Conservation (phyloP, 2,797 vertebrate species). For the Coranthus polyacanthus region DNA sequence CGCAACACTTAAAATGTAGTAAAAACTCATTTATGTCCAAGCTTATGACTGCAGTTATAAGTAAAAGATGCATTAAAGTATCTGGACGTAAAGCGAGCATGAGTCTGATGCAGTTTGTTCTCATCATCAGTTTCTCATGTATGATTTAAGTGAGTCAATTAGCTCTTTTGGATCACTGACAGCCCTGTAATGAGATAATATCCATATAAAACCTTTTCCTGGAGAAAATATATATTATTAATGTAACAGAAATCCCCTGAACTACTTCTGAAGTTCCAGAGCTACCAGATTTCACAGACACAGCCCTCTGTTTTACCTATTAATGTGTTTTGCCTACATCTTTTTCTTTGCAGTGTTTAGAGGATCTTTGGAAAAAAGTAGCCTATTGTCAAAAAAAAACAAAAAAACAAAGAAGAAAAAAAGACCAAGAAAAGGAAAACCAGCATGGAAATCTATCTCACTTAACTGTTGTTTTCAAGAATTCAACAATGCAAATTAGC, state of each 20-base stretch:
- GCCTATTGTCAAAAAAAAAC: conserved; percentile 50
- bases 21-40: conserved; percentile 15
- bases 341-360: conserved; percentile 32
- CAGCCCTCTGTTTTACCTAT: conserved; percentile 30
- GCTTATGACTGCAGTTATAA: conserved; percentile 20
- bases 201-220: conserved; percentile 26
- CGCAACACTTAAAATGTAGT: conserved; percentile 18
- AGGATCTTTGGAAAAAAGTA: conserved; percentile 17
- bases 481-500: conserved; percentile 77
- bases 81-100: conserved; percentile 20
- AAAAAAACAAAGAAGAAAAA: conserved; percentile 7
- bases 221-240: conserved; percentile 29
- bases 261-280: conserved; percentile 35
- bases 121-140: conserved; percentile 45
- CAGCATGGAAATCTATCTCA: conserved; percentile 44
- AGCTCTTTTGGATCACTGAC: conserved; percentile 39
- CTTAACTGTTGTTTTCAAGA: conserved; percentile 54
- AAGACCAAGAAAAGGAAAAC: conserved; percentile 19
- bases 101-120: conserved; percentile 23
- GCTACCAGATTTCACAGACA: conserved; percentile 39
- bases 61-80: conserved; percentile 38
- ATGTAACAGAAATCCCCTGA: conserved; percentile 24
- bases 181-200: conserved; percentile 39
- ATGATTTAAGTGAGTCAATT: conserved; percentile 51
- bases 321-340: conserved; percentile 49